Evolutionary conservation across 2,888 invertebrate species (phyloP).

Genomic region (Alentia gelatinosa): DNA sequence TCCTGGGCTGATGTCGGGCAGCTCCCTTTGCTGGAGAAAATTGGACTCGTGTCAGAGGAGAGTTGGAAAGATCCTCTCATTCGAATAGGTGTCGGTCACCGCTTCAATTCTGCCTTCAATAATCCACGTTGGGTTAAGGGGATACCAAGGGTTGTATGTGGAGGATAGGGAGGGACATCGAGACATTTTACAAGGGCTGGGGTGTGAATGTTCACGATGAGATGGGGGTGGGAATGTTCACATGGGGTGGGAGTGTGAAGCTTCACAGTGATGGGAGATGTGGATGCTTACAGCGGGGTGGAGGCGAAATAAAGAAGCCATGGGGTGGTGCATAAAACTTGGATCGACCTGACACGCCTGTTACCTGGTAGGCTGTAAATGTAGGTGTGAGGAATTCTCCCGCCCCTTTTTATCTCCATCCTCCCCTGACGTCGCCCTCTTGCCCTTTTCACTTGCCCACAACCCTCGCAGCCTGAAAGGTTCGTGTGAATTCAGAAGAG

Average conservation of each 20-base stretch:
- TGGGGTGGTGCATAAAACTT: not conserved
- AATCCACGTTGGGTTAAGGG: not conserved
- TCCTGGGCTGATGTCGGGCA: not conserved
- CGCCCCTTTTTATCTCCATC: not conserved
- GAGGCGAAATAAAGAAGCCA: not conserved
- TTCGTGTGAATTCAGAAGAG: not conserved
- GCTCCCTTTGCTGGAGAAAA: not conserved
- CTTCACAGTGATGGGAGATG: not conserved
- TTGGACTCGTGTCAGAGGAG: not conserved
- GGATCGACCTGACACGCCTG: not conserved
- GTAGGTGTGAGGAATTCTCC: not conserved
- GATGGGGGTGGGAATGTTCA: not conserved
- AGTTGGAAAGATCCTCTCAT: not conserved
- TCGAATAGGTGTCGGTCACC: not conserved
- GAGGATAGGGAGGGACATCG: not conserved
- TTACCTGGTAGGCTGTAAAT: not conserved
- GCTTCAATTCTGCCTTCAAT: not conserved
- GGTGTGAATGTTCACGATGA: no score
- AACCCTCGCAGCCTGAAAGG: not conserved
- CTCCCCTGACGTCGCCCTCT: not conserved
- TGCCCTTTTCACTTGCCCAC: not conserved
- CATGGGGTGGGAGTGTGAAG: not conserved
- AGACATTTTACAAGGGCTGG: no score
- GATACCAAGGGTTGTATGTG: no score
- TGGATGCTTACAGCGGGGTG: constrained; percentile 4